phyloP scores from a whole-genome alignment of 1,140 invertebrate species.

The Drosophila littoralis region DNA sequence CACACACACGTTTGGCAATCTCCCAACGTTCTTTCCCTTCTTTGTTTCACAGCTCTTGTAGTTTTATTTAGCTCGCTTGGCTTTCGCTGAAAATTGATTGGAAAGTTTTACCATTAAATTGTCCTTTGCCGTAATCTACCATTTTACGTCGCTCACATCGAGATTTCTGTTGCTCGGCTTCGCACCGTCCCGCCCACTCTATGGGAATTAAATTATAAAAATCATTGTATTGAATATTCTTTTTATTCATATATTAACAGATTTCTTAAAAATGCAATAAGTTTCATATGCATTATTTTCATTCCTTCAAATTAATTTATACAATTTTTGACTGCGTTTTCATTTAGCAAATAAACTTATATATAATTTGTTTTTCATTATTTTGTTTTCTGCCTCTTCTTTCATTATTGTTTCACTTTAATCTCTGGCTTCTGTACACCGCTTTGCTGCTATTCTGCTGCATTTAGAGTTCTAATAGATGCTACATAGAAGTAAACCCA shows the following conservation, averaged over 20 bases:
- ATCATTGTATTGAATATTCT: conserved; percentile 22
- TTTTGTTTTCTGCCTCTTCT: background rate
- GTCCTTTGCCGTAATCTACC: conserved; percentile 70
- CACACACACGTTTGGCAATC: conserved; percentile 36
- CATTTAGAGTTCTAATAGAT: conserved; percentile 38
- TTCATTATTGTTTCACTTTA: conserved; percentile 30
- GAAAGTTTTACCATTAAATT: conserved; percentile 82
- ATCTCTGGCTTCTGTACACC: conserved; percentile 39
- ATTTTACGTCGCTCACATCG: conserved; percentile 37
- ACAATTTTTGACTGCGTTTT: conserved; percentile 36
- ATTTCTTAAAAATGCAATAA: conserved; percentile 80
- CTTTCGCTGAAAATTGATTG: conserved; percentile 72
- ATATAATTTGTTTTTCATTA: conserved; percentile 20
- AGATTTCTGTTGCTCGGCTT: background rate
- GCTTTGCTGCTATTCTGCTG: conserved; percentile 23
- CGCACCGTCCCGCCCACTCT: background rate
- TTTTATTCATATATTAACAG: conserved; percentile 81
- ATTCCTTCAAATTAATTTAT: conserved; percentile 58
- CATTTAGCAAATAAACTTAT: conserved; percentile 58
- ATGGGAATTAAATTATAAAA: background rate
- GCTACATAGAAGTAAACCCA: conserved; percentile 51
- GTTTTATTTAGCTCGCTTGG: conserved; percentile 36
- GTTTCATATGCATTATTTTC: conserved; percentile 71
- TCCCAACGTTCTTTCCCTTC: conserved; percentile 32
- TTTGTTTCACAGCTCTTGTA: conserved; percentile 26